phyloP scores from a whole-genome alignment of 2,113 vertebrate genomes.

The Petaurus breviceps region DNA sequence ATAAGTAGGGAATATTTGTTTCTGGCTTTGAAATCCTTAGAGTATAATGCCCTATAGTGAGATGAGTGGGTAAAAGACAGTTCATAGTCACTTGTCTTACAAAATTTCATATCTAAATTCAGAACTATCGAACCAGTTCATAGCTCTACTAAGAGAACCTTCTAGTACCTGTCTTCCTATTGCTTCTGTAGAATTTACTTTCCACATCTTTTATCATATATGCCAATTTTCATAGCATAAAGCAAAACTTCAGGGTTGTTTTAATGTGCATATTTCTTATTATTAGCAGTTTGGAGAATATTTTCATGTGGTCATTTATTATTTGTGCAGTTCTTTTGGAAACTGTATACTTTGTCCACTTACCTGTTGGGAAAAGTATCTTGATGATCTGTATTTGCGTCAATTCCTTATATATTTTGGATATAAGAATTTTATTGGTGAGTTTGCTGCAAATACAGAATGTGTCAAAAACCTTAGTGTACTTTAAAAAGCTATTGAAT shows the following conservation, averaged over 20 bases:
- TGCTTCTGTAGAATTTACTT: not conserved
- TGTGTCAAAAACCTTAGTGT: not conserved
- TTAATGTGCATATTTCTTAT: not conserved
- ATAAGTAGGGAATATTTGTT: not conserved
- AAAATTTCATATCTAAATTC: not conserved
- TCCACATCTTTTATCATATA: not conserved
- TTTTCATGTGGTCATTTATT: not conserved
- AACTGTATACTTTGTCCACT: not conserved
- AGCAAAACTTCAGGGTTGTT: not conserved
- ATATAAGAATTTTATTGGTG: not conserved
- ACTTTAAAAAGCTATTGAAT: not conserved
- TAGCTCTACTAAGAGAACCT: not conserved
- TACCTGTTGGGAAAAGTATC: not conserved
- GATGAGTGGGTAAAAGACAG: not conserved
- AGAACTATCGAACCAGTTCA: not conserved
- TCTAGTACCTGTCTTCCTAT: not conserved
- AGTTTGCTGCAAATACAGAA: not conserved
- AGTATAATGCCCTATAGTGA: not conserved
- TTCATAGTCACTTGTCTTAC: not conserved
- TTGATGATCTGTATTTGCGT: not conserved
- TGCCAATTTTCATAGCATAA: not conserved
- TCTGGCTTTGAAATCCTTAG: not conserved
- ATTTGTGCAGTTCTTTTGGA: not conserved
- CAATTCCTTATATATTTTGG: not conserved
- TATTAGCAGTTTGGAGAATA: not conserved